Base-by-base conservation (phyloP, 2,113 vertebrate genomes). In the Picathartes gymnocephalus region DNA sequence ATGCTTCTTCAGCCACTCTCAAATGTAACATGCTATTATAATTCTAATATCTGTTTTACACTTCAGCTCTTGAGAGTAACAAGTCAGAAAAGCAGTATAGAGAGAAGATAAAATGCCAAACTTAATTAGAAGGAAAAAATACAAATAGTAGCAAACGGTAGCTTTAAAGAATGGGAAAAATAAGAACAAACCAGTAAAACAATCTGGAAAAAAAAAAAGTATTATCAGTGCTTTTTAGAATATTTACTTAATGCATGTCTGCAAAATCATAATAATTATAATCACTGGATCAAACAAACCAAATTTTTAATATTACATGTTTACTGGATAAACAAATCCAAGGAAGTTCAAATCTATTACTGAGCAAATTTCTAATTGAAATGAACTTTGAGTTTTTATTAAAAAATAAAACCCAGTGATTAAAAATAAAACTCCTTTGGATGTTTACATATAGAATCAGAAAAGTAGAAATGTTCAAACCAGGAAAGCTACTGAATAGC, bases 91-190 rank as follows among this genome's bases (percentile, higher is more conserved):
- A 98, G 97, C 97, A 87, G 22, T 44, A 90, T 3, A 45, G 78
- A 95, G 47, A 60, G 88, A 92, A 81, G 64, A 88, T 28, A 66
- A 81, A 90, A 54, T 54, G 18, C 96, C 97, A 83, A 83, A 78
- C 92, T 97, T 94, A 98, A 86, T 97, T 95, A 95, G 81, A 98
- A 96, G 95, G 89, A 97, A 97, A 98, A 97, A 66, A 25, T 53
- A 82, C 21, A 79, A 87, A 56, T 10, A 89, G 47, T 66, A 90
- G 61, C 8, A 84, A 89, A 87, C 25, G 14, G 24, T 47, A 72
- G 35, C 39, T 85, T 90, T 92, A 91, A 73, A 81, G 42, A 88
- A 81, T 37, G 23, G 6, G 33, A 33, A 83, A 83, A 90, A 78
- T 39, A 80, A 74, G 9, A 71, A 70, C 4, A 42, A 76, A 57